These are phyloP conservation scores for Aphis craccivora DNA, from an alignment of 1,140 invertebrate genomes.

Conservation along the genomic window DNA sequence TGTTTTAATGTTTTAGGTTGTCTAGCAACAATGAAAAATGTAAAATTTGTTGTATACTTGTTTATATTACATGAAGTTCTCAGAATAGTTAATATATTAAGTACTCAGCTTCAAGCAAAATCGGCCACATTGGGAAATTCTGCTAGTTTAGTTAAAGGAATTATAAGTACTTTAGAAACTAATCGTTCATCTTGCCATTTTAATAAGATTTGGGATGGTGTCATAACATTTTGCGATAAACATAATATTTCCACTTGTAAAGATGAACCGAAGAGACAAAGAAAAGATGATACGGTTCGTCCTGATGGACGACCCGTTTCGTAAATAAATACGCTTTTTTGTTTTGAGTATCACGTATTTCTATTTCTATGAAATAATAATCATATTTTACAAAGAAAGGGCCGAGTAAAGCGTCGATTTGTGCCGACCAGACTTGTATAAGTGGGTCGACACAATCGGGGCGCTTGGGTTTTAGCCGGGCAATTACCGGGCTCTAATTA, in stretches of 20 bases:
- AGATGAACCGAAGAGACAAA: not conserved
- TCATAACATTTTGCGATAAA: not conserved
- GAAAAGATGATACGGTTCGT: too few species aligned
- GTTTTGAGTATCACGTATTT: too few species aligned
- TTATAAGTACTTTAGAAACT: slow-evolving; percentile 19
- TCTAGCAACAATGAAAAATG: not conserved
- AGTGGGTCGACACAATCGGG: too few species aligned
- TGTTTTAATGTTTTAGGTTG: not conserved
- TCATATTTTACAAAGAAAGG: too few species aligned
- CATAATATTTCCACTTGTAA: not conserved
- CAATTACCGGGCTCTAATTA: too few species aligned
- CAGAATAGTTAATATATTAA: not conserved
- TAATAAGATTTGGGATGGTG: not conserved
- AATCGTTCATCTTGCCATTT: not conserved
- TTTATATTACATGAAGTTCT: not conserved
- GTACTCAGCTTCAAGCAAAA: not conserved
- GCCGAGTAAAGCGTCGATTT: too few species aligned
- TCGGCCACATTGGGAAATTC: not conserved
- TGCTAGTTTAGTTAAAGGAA: not conserved
- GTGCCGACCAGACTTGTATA: too few species aligned
- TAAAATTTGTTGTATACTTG: not conserved
- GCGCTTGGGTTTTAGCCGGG: too few species aligned
- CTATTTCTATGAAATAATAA: too few species aligned
- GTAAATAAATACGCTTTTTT: too few species aligned
- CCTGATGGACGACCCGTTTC: too few species aligned